These are phyloP conservation scores for Myotis pilosus DNA, from an alignment of 2,797 vertebrate species.

Conservation along the genomic window DNA sequence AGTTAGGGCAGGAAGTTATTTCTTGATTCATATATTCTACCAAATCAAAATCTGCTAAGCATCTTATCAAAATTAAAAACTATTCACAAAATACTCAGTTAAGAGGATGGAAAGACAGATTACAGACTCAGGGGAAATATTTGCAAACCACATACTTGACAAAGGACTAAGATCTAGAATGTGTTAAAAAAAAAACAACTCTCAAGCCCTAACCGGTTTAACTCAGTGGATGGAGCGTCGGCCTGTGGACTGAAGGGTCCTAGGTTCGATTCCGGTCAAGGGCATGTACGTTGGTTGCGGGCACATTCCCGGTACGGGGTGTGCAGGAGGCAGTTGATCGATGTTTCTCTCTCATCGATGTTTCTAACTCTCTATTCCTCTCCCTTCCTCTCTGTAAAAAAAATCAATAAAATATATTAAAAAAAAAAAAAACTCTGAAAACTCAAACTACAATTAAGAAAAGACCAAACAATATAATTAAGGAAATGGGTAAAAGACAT, in stretches of 20 bases:
- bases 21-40: not conserved
- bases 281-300: too few species aligned
- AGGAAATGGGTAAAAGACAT: not conserved
- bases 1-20: not conserved
- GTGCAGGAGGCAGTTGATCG: too few species aligned
- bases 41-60: slow-evolving; percentile 23
- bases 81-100: not conserved
- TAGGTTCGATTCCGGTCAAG: too few species aligned
- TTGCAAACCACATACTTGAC: not conserved
- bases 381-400: too few species aligned
- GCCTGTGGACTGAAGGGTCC: too few species aligned
- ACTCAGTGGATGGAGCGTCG: too few species aligned
- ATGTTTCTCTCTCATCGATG: too few species aligned
- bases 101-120: not conserved
- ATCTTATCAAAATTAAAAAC: not conserved
- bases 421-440: not conserved
- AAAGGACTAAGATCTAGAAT: not conserved
- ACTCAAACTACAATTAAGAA: not conserved
- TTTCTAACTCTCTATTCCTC: too few species aligned
- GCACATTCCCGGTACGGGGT: too few species aligned
- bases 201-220: too few species aligned
- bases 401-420: too few species aligned
- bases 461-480: not conserved
- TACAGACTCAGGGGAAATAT: not conserved
- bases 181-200: not conserved